phyloP scores from a whole-genome alignment of 2,113 vertebrate genomes.

The Rhegmatorhina hoffmannsi region DNA sequence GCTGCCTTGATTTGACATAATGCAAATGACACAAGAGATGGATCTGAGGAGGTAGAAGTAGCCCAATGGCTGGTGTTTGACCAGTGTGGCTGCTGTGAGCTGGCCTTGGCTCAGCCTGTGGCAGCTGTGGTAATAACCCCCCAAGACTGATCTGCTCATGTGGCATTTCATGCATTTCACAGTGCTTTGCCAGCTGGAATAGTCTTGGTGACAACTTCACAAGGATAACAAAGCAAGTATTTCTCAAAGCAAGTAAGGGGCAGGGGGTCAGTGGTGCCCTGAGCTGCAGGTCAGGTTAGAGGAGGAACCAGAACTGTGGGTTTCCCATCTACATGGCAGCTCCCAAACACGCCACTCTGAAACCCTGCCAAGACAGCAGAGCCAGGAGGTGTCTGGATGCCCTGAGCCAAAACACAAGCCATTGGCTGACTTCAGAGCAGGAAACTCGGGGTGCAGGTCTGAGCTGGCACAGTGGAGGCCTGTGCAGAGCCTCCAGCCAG shows the following conservation, averaged over 20 bases:
- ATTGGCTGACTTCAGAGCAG: background rate
- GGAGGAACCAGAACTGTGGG: rapidly evolving
- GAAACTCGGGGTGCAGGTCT: background rate
- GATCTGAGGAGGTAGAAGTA: background rate
- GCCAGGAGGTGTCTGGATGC: background rate
- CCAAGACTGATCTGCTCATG: rapidly evolving
- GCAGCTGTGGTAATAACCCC: background rate
- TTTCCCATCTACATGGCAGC: background rate
- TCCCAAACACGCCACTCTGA: rapidly evolving
- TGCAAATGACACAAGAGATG: background rate
- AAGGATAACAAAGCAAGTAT: background rate
- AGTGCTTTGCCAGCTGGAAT: background rate
- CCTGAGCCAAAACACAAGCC: background rate
- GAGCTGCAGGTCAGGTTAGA: background rate
- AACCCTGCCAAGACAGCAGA: background rate
- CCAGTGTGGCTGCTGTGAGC: background rate
- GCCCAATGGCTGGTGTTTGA: background rate
- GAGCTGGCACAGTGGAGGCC: rapidly evolving
- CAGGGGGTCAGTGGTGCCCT: background rate
- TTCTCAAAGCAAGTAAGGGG: background rate
- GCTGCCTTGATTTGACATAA: background rate
- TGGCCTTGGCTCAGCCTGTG: background rate
- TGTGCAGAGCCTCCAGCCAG: background rate
- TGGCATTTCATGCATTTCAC: background rate
- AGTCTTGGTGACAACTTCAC: background rate